Evolutionary conservation across 2,888 invertebrate genomes (phyloP).

Genomic region (Conus canariensis): DNA sequence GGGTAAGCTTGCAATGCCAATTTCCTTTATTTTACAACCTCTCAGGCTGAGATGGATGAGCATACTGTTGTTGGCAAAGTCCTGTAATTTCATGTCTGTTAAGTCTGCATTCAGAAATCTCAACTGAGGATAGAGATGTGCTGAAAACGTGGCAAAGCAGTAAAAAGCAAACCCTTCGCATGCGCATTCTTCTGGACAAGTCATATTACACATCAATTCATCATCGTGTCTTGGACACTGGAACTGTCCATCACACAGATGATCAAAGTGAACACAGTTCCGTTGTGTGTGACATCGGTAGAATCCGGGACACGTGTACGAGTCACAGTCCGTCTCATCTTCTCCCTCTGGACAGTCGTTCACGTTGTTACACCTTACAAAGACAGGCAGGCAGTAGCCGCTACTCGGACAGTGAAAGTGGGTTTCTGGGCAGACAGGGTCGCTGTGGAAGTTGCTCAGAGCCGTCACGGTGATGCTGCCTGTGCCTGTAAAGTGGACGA

Average conservation of each 20-base stretch:
- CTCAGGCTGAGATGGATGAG: not conserved
- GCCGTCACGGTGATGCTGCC: not conserved
- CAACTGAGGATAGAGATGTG: not conserved
- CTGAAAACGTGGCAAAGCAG: not conserved
- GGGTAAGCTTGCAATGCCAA: not conserved
- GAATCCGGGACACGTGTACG: conserved; percentile 36
- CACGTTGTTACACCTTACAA: conserved; percentile 29
- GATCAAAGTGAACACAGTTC: conserved; percentile 37
- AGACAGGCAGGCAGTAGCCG: conserved; percentile 36
- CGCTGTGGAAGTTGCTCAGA: not conserved
- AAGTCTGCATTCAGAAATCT: not conserved
- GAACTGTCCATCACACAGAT: conserved; percentile 43
- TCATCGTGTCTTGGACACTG: conserved; percentile 46
- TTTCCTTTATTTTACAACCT: not conserved
- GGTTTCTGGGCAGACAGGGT: conserved; percentile 23
- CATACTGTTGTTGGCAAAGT: not conserved
- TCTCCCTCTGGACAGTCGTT: conserved; percentile 39
- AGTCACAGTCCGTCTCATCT: conserved; percentile 8
- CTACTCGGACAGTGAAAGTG: conserved; percentile 24
- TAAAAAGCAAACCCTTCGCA: not conserved
- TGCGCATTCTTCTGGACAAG: not conserved
- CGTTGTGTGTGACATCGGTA: conserved; percentile 37
- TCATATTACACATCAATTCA: conserved; percentile 37
- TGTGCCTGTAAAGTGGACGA: not conserved
- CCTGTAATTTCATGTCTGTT: not conserved